These are phyloP conservation scores for Lytechinus variegatus DNA, from an alignment of 35 echinoderm and acorn worm genomes.

Conservation along the genomic window DNA sequence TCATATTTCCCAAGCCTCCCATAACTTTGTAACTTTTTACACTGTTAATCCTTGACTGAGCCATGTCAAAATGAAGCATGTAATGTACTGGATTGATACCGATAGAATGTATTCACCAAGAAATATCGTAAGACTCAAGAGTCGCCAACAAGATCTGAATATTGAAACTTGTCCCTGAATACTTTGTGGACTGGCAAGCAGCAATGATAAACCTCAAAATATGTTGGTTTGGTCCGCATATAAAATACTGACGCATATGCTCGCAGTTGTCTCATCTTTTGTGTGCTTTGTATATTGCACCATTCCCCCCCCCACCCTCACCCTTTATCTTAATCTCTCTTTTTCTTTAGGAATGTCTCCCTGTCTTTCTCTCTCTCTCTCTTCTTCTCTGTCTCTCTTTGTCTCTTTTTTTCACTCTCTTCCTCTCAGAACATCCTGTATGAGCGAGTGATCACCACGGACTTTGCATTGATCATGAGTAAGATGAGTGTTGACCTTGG, in stretches of 20 bases:
- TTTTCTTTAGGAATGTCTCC: background rate
- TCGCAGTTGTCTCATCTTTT: background rate
- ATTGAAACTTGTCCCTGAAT: background rate
- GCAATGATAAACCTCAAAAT: background rate
- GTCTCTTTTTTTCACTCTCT: background rate
- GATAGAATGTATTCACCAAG: background rate
- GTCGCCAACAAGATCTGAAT: background rate
- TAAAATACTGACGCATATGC: too few species aligned
- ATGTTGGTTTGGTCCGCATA: background rate
- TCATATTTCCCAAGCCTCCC: conserved; percentile 12
- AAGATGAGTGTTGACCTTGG: background rate
- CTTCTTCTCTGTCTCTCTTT: background rate
- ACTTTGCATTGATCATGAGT: background rate
- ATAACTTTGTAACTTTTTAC: background rate
- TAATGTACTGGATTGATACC: too few species aligned
- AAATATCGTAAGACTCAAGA: background rate
- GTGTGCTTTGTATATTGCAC: background rate
- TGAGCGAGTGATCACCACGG: background rate
- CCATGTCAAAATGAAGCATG: background rate
- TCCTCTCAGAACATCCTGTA: background rate
- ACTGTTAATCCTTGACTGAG: background rate
- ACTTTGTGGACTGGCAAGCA: background rate
- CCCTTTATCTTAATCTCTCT: background rate
- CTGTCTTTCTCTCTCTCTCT: background rate
- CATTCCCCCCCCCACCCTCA: background rate